Base-by-base conservation (phyloP, 1,140 invertebrate species). In the Halesus radiatus region DNA sequence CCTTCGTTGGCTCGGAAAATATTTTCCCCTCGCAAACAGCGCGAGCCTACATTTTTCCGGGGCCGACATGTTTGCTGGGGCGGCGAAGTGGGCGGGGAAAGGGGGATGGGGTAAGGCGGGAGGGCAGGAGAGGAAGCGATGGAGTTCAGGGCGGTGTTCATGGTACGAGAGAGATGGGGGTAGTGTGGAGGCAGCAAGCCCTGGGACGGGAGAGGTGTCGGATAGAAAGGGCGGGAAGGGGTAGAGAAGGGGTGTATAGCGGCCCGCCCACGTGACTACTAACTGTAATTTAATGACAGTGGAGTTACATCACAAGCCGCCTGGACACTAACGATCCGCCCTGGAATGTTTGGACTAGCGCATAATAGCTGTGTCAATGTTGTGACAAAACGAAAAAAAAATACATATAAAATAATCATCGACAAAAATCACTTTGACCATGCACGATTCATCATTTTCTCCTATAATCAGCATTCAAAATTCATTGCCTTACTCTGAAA, bases 201-300 rank as follows among this genome's bases (percentile, higher is more conserved):
- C 16, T 16, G 62, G 23, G 62, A 22, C 8, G 62, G 62, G 62
- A 13, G 37, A 45, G 37, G 37, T 45, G 37, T 37, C 1, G 32
- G 32, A 3, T 29, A 29, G 2, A 18, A 45, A 13, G 79, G 62
- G 68, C 37, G 68, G 18, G 37, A 45, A 45, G 37, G 50, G 29
- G 50, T 13, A 13, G 54, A 23, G n/a, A 29, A 29, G 50, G 10
- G 20, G 73, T 16, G 10, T 10, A 20, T 32, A 54, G 75, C 62
- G 58, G 66, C 32, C 75, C 75, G 56, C 81, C 53, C 73, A 78
- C 54, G 45, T 20, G 68, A 22, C 75, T 75, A 37, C 82, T 83
- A 83, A 83, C 82, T 83, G 82, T 83, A 83, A 83, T 83, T 83
- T 83, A 83, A 83, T 80, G 82, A 81, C 76, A 50, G 81, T 64